Evolutionary conservation across 1,140 invertebrate genomes (phyloP).

Genomic region (Planococcus citri): DNA sequence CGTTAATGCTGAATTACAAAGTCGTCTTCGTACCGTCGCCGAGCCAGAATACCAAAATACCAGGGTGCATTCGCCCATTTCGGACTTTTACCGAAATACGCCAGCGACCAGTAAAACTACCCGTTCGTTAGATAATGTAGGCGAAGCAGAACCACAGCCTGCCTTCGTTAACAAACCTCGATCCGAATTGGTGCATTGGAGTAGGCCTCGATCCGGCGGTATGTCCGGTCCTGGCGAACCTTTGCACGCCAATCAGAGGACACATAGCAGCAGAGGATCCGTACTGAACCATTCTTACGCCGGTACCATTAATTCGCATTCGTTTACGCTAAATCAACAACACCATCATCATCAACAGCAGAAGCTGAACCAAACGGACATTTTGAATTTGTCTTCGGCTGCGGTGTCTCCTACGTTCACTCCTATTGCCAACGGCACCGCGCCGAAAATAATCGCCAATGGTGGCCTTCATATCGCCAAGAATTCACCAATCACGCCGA

Average conservation of each 20-base stretch:
- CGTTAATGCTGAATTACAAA: background rate
- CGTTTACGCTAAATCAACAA: background rate
- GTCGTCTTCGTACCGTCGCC: background rate
- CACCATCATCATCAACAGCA: background rate
- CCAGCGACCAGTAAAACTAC: background rate
- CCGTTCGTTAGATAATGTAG: background rate
- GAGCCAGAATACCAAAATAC: conserved; percentile 11
- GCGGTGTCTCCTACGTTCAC: background rate
- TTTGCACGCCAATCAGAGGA: background rate
- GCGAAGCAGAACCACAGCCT: background rate
- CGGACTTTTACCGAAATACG: background rate
- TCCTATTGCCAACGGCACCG: conserved; percentile 17
- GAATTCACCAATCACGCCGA: background rate
- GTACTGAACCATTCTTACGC: conserved; percentile 16
- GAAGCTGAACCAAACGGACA: background rate
- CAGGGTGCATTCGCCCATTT: background rate
- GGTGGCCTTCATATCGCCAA: conserved; percentile 30
- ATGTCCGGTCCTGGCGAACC: background rate
- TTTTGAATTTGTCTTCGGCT: background rate
- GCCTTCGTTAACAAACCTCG: background rate
- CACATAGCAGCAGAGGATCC: conserved; percentile 2
- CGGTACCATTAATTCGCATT: conserved; percentile 2
- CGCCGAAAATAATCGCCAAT: conserved; percentile 28
- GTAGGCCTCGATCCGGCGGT: background rate
- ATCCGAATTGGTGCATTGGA: background rate